A percentile compares a stretch with the other conserved stretches of the same genome.
Conservation (phyloP, 2,888 invertebrate species). For the Ametastegia equiseti region DNA sequence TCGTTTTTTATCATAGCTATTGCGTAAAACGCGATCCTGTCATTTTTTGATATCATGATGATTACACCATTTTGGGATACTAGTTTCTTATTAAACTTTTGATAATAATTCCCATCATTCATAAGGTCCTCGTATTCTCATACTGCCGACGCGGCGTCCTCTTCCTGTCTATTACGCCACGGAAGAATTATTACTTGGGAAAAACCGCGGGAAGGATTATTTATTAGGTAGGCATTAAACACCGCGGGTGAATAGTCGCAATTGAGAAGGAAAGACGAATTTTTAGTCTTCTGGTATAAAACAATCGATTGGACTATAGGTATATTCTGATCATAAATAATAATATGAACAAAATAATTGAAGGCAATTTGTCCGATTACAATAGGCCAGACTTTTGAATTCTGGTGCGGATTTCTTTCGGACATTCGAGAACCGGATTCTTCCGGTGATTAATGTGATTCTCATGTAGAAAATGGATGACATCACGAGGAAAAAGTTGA, state of each 20-base stretch:
- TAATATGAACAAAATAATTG: not conserved
- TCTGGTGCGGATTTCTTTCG: no score
- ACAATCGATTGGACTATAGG: not conserved
- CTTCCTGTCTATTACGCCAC: slow-evolving; percentile 2
- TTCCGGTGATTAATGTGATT: no score
- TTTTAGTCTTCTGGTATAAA: not conserved
- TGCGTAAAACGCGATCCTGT: no score
- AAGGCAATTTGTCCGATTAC: no score
- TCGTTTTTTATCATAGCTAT: no score
- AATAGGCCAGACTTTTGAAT: no score
- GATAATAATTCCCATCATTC: slow-evolving; percentile 22
- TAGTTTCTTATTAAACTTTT: not conserved
- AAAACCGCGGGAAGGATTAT: slow-evolving; percentile 19
- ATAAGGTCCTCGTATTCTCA: not conserved
- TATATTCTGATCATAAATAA: not conserved
- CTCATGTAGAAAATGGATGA: no score
- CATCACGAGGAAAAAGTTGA: no score
- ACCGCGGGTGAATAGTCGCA: not conserved
- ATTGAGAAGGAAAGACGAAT: not conserved
- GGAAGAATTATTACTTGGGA: slow-evolving; percentile 11
- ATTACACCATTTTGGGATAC: not conserved
- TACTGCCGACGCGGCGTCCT: not conserved
- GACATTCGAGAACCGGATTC: no score
- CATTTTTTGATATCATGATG: not conserved
- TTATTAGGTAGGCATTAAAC: slow-evolving; percentile 18